Evolutionary conservation across 2,113 vertebrate genomes (phyloP), one percentile per base, ranked within the genome.

Genomic region (Gallinago media): DNA sequence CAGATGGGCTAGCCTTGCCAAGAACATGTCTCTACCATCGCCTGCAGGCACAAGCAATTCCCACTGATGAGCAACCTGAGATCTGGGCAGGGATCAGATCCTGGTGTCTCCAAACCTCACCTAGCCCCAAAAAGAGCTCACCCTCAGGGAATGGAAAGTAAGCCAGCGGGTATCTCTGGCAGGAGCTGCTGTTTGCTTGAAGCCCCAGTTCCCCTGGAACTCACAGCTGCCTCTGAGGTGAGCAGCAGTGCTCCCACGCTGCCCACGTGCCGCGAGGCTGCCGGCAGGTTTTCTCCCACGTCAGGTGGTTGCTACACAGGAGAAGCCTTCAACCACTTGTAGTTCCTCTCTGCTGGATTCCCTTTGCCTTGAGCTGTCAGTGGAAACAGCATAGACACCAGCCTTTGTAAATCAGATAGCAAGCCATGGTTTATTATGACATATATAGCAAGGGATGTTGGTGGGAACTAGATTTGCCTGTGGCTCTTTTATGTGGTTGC

Each of bases 241-340:
- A 31, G 46, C 0, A 3, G 59, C 59, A 20, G 21, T 2, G 65
- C 52, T 72, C 40, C 52, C 40, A 55, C 4, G 0, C 25, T 2
- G 2, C 52, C 71, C n/a, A 7, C 1, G 1, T 27, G 79, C 34
- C 1, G 0, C 1, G 1, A 27, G 63, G 75, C 58, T 56, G 52
- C 40, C 0, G 0, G 34, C 34, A 65, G 78, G n/a, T 47, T 44
- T 68, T 49, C 58, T 76, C 58, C 58, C 5, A 11, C 29, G 67
- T 44, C 40, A 50, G 52, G 32, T 23, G 42, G 56, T 31, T 44
- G 20, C 31, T 66, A 0, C 2, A 0, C 2, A 27, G 55, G 13
- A 59, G 52, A 67, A 71, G 42, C 19, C 31, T 49, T 36, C 58
- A 68, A 5, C 54, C n/a, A 26, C 47, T 23, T 22, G 46, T 31